Evolutionary conservation across 2,888 invertebrate genomes (phyloP).

Genomic region (Entomobrya proxima): DNA sequence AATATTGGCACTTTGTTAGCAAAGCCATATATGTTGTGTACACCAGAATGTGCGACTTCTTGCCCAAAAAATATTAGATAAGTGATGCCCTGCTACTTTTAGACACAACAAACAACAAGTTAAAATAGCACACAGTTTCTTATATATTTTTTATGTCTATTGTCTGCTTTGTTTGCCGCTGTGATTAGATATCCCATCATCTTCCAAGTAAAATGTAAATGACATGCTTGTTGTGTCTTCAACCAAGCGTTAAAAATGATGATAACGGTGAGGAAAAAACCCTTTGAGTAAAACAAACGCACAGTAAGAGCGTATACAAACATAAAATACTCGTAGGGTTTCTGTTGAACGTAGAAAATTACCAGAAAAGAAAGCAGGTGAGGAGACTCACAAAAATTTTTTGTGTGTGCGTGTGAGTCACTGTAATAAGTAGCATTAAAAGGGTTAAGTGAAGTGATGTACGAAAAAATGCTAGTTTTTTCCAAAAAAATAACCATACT

Average conservation of each 20-base stretch:
- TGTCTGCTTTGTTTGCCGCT: not conserved
- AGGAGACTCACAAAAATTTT: not conserved
- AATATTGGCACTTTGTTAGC: too few relatives aligned
- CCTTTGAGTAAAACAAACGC: slow-evolving; percentile 1
- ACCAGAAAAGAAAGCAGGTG: not conserved
- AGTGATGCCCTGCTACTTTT: too few relatives aligned
- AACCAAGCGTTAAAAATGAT: not conserved
- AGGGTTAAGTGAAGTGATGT: not conserved
- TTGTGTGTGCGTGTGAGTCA: not conserved
- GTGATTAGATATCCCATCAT: not conserved
- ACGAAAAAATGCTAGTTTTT: not conserved
- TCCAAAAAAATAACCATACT: not conserved
- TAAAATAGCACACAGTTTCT: not conserved
- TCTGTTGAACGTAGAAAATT: not conserved
- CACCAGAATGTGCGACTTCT: too few relatives aligned
- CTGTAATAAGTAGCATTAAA: slow-evolving; percentile 1
- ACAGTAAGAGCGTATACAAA: not conserved
- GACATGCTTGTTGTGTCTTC: not conserved
- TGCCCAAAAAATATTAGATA: too few relatives aligned
- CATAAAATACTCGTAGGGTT: not conserved
- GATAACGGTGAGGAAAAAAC: not conserved
- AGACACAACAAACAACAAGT: not conserved
- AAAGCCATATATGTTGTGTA: too few relatives aligned
- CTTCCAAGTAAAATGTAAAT: not conserved
- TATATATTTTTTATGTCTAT: not conserved